Evolutionary conservation across 2,113 vertebrate species (phyloP).

Genomic region (Cyanoderma ruficeps): DNA sequence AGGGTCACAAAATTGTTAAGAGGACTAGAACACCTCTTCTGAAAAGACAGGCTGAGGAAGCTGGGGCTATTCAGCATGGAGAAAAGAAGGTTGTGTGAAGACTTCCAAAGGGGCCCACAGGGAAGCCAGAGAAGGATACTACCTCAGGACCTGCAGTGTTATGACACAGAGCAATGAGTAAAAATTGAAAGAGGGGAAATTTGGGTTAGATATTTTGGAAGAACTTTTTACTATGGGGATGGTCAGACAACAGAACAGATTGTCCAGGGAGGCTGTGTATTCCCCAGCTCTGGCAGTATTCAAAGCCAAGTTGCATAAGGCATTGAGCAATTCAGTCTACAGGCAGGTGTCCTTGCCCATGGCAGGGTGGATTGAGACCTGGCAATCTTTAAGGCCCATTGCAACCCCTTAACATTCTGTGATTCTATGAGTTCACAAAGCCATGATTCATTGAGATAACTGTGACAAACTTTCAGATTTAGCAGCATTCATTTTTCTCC

Average conservation of each 20-base stretch:
- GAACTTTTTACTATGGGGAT: neutral
- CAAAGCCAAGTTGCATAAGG: neutral
- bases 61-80: neutral
- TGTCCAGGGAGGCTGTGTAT: neutral
- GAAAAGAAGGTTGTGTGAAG: neutral
- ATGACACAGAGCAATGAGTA: neutral
- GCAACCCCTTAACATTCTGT: neutral
- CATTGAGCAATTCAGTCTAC: neutral
- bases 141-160: neutral
- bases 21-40: neutral
- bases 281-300: neutral
- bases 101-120: neutral
- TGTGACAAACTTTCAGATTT: neutral
- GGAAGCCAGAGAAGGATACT: rapidly evolving
- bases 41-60: neutral
- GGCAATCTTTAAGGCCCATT: neutral
- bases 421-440: neutral
- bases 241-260: neutral
- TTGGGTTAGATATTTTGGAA: neutral
- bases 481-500: neutral
- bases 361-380: neutral
- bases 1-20: neutral
- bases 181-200: neutral
- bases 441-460: neutral
- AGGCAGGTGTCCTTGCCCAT: neutral